Conservation (phyloP, 1,140 invertebrate species). For the Drosophila pruinosa region DNA sequence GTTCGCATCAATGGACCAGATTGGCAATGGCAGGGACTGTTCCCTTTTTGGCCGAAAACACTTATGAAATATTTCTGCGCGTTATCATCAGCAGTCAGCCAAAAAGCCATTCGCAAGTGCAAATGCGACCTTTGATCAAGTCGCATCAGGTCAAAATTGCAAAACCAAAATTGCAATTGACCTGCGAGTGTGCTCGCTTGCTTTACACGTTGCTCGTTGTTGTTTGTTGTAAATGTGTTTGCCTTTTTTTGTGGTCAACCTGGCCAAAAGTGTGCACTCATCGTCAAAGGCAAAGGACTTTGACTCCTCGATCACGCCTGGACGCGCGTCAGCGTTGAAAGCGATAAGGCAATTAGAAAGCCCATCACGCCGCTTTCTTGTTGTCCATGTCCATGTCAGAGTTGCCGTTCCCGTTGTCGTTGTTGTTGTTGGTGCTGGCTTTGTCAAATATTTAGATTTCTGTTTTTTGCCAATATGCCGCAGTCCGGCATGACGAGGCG, state of each 20-base stretch:
- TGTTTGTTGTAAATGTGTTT: conserved; percentile 2
- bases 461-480: conserved; percentile 43
- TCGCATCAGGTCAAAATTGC: no score
- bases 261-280: conserved; percentile 66
- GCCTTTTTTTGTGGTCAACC: conserved; percentile 17
- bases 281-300: conserved; percentile 72
- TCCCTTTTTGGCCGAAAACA: conserved; percentile 50
- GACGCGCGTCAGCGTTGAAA: conserved; percentile 64
- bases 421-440: conserved; percentile 12
- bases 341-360: conserved; percentile 79
- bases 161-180: conserved; percentile 73
- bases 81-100: conserved; percentile 38
- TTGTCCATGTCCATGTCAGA: not conserved
- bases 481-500: conserved; percentile 24
- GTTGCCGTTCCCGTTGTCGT: not conserved
- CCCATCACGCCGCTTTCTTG: conserved; percentile 1
- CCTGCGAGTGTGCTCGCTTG: conserved; percentile 11
- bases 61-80: conserved; percentile 69
- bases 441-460: conserved; percentile 68
- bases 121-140: conserved; percentile 58
- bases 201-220: conserved; percentile 1
- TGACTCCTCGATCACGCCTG: conserved; percentile 56
- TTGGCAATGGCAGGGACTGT: conserved; percentile 42
- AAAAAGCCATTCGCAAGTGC: conserved; percentile 65
- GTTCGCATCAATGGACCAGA: not conserved